A percentile compares a stretch with the other conserved stretches of the same genome.
Evolutionary conservation across 2,113 vertebrate species (phyloP).

Genomic region (Gymnarchus niloticus): DNA sequence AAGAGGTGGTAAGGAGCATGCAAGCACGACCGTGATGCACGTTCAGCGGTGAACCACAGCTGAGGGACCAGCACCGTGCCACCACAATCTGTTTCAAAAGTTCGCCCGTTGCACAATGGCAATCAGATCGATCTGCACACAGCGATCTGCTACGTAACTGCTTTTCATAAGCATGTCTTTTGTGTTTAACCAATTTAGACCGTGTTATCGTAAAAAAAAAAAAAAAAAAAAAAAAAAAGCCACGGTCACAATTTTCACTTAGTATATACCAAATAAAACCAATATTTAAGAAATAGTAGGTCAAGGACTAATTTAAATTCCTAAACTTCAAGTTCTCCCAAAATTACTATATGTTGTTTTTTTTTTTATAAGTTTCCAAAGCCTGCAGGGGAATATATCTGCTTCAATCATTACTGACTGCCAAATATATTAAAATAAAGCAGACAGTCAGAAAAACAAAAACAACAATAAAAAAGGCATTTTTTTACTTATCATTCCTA

Average conservation of each 20-base stretch:
- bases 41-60: neutral
- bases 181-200: neutral
- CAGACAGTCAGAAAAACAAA: neutral
- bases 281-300: neutral
- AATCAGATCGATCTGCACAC: neutral
- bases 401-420: neutral
- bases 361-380: neutral
- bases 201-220: neutral
- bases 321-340: neutral
- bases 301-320: neutral
- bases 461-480: neutral
- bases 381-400: neutral
- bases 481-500: neutral
- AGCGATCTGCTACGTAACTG: neutral
- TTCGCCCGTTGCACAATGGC: neutral
- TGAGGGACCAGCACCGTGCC: neutral
- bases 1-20: neutral
- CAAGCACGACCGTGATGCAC: neutral
- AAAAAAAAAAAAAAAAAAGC: too few species aligned
- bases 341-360: neutral
- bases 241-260: neutral
- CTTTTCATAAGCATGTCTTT: neutral
- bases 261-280: neutral
- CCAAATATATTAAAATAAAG: conserved; percentile 3
- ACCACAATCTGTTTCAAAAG: neutral